Conservation (phyloP, 2,888 invertebrate species). For the Catocala sponsa region DNA sequence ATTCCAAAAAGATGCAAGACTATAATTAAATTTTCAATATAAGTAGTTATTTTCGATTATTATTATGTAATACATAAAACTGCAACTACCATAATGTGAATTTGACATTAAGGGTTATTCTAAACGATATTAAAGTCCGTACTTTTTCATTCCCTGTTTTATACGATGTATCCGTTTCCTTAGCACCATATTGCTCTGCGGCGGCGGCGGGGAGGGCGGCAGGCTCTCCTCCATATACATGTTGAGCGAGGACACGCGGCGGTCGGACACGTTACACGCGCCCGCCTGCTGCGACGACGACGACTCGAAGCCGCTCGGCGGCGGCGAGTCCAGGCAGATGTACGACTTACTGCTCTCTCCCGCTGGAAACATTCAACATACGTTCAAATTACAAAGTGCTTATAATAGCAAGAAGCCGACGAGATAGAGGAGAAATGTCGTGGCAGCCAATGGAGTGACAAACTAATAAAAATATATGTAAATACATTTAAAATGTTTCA, state of each 20-base stretch:
- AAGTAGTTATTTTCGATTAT: too few species aligned
- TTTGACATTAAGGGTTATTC: not conserved
- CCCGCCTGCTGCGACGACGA: constrained; percentile 82
- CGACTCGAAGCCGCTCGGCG: constrained; percentile 85
- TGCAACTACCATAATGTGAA: constrained; percentile 13
- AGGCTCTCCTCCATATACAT: constrained; percentile 82
- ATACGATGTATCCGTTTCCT: constrained; percentile 95
- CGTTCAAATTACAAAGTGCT: too few species aligned
- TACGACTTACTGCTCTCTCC: constrained; percentile 88
- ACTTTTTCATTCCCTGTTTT: constrained; percentile 95
- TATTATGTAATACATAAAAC: too few species aligned
- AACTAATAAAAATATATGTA: too few species aligned
- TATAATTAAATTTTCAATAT: too few species aligned
- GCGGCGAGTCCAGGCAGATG: constrained; percentile 88
- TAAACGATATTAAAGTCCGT: constrained; percentile 6
- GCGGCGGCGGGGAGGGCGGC: constrained; percentile 89
- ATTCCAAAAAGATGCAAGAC: too few species aligned
- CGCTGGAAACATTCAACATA: constrained; percentile 65
- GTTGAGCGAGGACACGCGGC: constrained; percentile 74
- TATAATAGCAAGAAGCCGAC: too few species aligned
- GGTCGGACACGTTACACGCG: constrained; percentile 81
- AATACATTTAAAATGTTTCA: too few species aligned
- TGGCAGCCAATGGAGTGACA: too few species aligned
- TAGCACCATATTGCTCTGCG: constrained; percentile 95
- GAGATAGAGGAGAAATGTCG: too few species aligned